A percentile compares a stretch with the other conserved stretches of the same genome.
These are phyloP conservation scores for Antechinus flavipes DNA, from an alignment of 2,113 vertebrate genomes.

Conservation along the genomic window DNA sequence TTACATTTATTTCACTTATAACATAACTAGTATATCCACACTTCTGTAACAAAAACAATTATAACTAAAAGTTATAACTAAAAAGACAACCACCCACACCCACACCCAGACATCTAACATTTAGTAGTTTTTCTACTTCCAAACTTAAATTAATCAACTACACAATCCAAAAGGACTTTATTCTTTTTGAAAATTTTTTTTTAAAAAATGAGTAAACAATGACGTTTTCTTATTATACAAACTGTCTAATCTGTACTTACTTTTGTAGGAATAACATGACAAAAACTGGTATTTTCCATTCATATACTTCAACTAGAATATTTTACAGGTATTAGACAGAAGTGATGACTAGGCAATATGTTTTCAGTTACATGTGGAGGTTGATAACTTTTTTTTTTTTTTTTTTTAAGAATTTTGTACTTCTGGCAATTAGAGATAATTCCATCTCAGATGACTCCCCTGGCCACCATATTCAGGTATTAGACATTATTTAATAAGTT, in stretches of 20 bases:
- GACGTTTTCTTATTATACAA: background rate
- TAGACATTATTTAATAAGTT: background rate
- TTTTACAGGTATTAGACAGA: constrained; percentile 23
- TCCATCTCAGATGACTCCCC: background rate
- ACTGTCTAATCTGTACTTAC: background rate
- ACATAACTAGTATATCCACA: background rate
- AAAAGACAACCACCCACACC: background rate
- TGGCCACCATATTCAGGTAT: background rate
- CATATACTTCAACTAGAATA: background rate
- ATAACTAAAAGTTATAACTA: background rate
- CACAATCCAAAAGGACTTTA: background rate
- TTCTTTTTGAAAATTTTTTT: background rate
- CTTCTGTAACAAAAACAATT: background rate
- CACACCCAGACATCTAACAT: background rate
- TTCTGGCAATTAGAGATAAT: background rate
- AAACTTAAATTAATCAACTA: background rate
- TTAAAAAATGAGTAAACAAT: background rate
- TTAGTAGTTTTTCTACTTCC: background rate
- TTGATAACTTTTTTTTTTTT: background rate
- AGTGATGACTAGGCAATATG: background rate
- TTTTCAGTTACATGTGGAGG: constrained; percentile 46
- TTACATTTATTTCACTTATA: constrained; percentile 14
- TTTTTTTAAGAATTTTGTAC: background rate
- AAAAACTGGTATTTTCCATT: accelerated
- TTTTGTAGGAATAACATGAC: background rate